Percentiles rank a stretch among this genome's conserved stretches.
phyloP scores from a whole-genome alignment of 2,113 vertebrate species.

The Orientallactaga bullata region DNA sequence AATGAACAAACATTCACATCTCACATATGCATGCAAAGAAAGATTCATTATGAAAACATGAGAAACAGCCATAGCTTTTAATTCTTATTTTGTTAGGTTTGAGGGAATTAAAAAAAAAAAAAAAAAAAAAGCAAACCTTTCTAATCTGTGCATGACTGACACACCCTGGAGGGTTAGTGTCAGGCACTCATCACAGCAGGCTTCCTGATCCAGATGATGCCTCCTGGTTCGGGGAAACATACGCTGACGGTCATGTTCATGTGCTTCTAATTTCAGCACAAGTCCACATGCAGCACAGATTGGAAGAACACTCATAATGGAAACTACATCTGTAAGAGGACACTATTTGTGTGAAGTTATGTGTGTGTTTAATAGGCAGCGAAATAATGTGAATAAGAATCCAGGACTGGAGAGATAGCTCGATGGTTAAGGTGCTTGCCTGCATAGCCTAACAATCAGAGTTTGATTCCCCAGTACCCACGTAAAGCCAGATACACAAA shows the following conservation, averaged over 20 bases:
- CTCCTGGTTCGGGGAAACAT: neutral
- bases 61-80: neutral
- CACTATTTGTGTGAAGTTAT: conserved; percentile 51
- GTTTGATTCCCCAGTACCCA: no score
- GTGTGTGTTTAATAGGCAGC: conserved; percentile 1
- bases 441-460: no score
- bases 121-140: neutral
- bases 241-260: neutral
- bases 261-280: neutral
- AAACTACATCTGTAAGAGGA: neutral
- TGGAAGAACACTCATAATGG: neutral
- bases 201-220: neutral
- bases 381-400: conserved; percentile 59
- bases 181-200: neutral
- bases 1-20: no score
- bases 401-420: neutral
- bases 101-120: neutral
- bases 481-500: no score
- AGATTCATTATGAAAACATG: neutral
- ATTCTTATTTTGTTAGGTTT: neutral
- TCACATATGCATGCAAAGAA: neutral
- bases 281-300: neutral
- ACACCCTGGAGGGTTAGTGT: fast-evolving
- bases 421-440: no score
- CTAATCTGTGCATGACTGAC: neutral